phyloP scores from a whole-genome alignment of 2,888 invertebrate genomes.

The Slavum lentiscoides region DNA sequence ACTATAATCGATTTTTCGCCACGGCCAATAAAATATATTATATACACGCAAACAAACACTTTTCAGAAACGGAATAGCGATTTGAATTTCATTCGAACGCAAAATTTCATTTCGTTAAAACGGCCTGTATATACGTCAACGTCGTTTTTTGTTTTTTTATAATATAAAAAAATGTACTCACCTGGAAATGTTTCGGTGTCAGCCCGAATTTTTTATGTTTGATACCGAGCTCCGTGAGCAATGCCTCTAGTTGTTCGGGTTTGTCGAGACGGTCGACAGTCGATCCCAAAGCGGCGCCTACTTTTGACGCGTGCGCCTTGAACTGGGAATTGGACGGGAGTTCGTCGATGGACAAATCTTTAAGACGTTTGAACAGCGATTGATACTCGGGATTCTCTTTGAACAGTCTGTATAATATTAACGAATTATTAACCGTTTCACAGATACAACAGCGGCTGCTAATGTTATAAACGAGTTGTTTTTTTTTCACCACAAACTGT shows the following conservation, averaged over 20 bases:
- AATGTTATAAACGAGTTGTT: too few species aligned
- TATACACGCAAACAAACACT: too few species aligned
- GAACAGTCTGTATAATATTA: slow-evolving; percentile 4
- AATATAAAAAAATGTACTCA: background rate
- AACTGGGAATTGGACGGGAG: slow-evolving; percentile 30
- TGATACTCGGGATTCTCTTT: slow-evolving; percentile 39
- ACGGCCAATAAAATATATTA: background rate
- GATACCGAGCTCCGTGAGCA: slow-evolving; percentile 25
- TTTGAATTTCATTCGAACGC: too few species aligned
- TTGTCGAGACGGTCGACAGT: slow-evolving; percentile 34
- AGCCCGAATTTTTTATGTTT: slow-evolving; percentile 42
- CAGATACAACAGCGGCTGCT: background rate
- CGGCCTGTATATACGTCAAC: too few species aligned
- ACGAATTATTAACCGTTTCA: background rate
- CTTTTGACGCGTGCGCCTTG: slow-evolving; percentile 28
- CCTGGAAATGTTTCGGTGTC: slow-evolving; percentile 27
- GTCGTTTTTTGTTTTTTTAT: too few species aligned
- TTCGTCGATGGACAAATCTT: slow-evolving; percentile 14
- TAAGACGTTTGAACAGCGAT: slow-evolving; percentile 33
- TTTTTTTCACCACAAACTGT: too few species aligned
- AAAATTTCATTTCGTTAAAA: background rate
- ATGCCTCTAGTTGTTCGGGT: slow-evolving; percentile 24
- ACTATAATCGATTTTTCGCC: too few species aligned
- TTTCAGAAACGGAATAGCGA: too few species aligned
- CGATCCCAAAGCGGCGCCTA: slow-evolving; percentile 11